phyloP scores from a whole-genome alignment of 2,113 vertebrate species.

The Tetrao urogallus region DNA sequence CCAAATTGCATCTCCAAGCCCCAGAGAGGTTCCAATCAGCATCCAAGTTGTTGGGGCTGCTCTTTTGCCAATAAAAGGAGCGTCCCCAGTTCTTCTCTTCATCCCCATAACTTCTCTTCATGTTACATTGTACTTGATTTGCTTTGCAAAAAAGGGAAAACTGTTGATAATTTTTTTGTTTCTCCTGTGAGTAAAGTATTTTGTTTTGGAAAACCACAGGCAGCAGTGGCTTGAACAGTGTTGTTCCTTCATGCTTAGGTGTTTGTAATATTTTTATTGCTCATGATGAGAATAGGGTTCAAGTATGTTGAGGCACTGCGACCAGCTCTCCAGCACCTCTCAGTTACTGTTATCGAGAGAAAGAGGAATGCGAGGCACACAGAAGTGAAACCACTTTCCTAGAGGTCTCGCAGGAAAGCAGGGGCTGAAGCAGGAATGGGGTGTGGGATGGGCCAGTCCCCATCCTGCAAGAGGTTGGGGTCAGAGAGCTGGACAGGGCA shows the following conservation, averaged over 20 bases:
- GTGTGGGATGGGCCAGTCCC: conserved; percentile 14
- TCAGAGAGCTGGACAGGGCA: not conserved
- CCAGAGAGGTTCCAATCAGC: not conserved
- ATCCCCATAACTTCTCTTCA: not conserved
- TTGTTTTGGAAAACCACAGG: conserved; percentile 62
- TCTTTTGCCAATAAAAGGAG: not conserved
- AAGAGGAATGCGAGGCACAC: not conserved
- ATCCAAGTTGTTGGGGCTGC: not conserved
- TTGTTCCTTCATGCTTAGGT: conserved; percentile 66
- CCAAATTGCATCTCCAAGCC: fast-evolving
- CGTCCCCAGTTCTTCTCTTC: conserved; percentile 32
- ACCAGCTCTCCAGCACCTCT: conserved; percentile 13
- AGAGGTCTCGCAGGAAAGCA: not conserved
- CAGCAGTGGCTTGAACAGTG: conserved; percentile 53
- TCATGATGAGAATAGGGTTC: conserved; percentile 13
- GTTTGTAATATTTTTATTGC: conserved; percentile 66
- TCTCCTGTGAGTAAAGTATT: conserved; percentile 57
- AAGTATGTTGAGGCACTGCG: conserved; percentile 13
- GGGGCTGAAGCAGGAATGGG: conserved; percentile 1
- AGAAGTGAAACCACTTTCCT: conserved; percentile 8
- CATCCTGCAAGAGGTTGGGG: not conserved
- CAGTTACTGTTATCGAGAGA: conserved; percentile 7
- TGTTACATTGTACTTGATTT: not conserved
- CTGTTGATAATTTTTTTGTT: not conserved
- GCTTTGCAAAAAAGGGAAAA: not conserved